Evolutionary conservation across 2,888 invertebrate genomes (phyloP).

Genomic region (Metalampra italica): DNA sequence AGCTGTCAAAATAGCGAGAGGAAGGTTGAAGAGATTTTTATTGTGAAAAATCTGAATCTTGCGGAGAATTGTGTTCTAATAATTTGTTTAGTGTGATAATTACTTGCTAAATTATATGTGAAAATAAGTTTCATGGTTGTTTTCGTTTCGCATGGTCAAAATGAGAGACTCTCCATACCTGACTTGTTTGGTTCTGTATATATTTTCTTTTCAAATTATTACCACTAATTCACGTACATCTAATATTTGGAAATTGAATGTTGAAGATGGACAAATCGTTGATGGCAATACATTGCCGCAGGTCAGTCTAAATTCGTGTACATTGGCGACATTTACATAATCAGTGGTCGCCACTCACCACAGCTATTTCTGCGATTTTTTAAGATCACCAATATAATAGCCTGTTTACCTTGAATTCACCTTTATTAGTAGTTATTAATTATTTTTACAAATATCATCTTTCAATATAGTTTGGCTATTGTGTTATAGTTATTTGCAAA

Average conservation of each 20-base stretch:
- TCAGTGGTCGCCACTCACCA: constrained; percentile 32
- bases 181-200: constrained; percentile 82
- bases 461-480: not conserved
- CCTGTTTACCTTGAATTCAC: constrained; percentile 32
- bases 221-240: constrained; percentile 89
- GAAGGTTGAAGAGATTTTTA: constrained; percentile 29
- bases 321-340: constrained; percentile 52
- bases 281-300: constrained; percentile 80
- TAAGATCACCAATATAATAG: constrained; percentile 22
- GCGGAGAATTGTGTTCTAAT: constrained; percentile 33
- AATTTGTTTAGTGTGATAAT: constrained; percentile 42
- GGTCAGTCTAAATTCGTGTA: constrained; percentile 50
- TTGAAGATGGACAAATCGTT: constrained; percentile 86
- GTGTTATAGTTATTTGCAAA: not conserved
- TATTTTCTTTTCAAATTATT: constrained; percentile 85
- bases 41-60: constrained; percentile 46
- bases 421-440: not conserved
- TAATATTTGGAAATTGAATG: constrained; percentile 89
- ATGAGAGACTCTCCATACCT: constrained; percentile 79
- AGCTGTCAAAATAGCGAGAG: constrained; percentile 39
- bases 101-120: constrained; percentile 27
- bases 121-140: constrained; percentile 21
- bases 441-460: too few relatives aligned
- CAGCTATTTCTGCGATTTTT: constrained; percentile 18
- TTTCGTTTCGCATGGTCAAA: constrained; percentile 49